A percentile compares a stretch with the other conserved stretches of the same genome.
Evolutionary conservation across 2,888 invertebrate genomes (phyloP).

Genomic region (Pristionchus entomophagus): DNA sequence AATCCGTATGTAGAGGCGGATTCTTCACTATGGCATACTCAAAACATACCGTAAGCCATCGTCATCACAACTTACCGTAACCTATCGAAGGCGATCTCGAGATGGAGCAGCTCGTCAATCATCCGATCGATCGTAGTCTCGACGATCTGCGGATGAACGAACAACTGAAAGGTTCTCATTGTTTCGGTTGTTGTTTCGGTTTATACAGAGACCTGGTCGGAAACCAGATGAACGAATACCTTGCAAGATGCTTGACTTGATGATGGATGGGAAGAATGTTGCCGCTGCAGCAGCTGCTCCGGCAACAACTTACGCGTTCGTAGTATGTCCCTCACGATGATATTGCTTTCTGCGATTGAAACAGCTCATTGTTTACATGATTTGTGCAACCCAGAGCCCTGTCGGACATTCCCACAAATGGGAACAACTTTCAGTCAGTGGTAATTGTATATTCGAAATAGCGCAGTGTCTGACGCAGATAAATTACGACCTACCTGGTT

Average conservation of each 20-base stretch:
- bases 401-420: too few relatives aligned
- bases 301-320: constrained; percentile 16
- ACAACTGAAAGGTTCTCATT: not conserved
- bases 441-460: too few relatives aligned
- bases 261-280: not conserved
- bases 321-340: constrained; percentile 11
- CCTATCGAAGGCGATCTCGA: constrained; percentile 5
- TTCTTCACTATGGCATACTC: too few relatives aligned
- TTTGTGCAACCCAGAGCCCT: too few relatives aligned
- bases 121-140: constrained; percentile 22
- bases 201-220: too few relatives aligned
- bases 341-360: not conserved
- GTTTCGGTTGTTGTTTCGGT: too few relatives aligned
- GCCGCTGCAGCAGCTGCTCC: not conserved
- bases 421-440: too few relatives aligned
- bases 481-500: not conserved
- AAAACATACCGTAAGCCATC: too few relatives aligned
- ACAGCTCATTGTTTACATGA: too few relatives aligned
- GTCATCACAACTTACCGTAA: constrained; percentile 39
- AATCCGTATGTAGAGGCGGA: too few relatives aligned
- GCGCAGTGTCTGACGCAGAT: not conserved
- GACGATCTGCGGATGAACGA: not conserved
- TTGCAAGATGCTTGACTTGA: not conserved
- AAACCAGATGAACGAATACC: too few relatives aligned
- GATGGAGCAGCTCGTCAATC: constrained; percentile 7